Conservation (phyloP, 2,888 invertebrate genomes). For the Lacanobia wlatinum region DNA sequence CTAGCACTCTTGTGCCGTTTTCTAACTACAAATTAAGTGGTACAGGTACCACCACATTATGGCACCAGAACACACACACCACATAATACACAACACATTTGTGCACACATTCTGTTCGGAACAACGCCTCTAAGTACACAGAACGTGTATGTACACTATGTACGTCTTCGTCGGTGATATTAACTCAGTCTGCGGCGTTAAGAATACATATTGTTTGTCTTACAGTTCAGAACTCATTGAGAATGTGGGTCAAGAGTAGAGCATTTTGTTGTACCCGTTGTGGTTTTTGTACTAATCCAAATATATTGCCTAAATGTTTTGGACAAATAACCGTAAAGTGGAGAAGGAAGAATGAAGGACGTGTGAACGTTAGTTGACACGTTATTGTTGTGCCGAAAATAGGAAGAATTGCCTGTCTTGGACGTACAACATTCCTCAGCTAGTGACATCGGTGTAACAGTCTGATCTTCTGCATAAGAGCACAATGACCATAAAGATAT, state of each 20-base stretch:
- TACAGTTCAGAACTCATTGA: slow-evolving; percentile 45
- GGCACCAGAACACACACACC: slow-evolving; percentile 21
- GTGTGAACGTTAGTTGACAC: slow-evolving; percentile 5
- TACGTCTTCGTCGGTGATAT: slow-evolving; percentile 23
- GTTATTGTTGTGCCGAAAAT: slow-evolving; percentile 4
- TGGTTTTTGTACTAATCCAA: slow-evolving; percentile 23
- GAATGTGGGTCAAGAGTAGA: slow-evolving; percentile 53
- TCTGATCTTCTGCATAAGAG: too few relatives aligned
- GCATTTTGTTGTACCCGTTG: slow-evolving; percentile 37
- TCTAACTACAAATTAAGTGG: slow-evolving; percentile 26
- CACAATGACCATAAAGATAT: too few relatives aligned
- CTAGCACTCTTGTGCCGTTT: neutral
- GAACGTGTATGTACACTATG: neutral
- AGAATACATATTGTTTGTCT: slow-evolving; percentile 32
- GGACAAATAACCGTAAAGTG: slow-evolving; percentile 40
- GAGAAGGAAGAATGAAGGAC: slow-evolving; percentile 3
- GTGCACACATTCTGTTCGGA: slow-evolving; percentile 27
- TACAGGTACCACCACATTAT: slow-evolving; percentile 6
- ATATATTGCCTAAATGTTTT: slow-evolving; percentile 44
- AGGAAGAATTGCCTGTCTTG: neutral
- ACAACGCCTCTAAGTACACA: slow-evolving; percentile 22
- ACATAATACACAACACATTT: slow-evolving; percentile 27
- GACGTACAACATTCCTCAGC: neutral
- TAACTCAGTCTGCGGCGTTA: slow-evolving; percentile 33
- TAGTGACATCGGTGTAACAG: neutral